Base-by-base conservation (phyloP, 2,797 vertebrate genomes). In the Amazonetta brasiliensis region DNA sequence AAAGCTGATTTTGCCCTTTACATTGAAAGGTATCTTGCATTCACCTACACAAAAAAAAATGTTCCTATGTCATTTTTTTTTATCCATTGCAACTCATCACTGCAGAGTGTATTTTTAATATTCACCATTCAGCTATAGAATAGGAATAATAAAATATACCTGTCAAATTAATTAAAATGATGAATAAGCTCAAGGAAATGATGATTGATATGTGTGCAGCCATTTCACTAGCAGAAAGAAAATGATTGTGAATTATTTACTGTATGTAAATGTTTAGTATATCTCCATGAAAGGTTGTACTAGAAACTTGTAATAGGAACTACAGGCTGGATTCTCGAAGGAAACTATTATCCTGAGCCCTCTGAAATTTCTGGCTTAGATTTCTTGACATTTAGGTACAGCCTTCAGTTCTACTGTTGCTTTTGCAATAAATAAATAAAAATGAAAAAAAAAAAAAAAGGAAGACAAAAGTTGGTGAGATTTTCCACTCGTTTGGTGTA, bases 1-100 rank as follows among this genome's bases (percentile, higher is more conserved):
- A 90, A 76, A 94, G 89, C 90, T 94, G 81, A 96, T 79, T 69
- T 90, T 90, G 90, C 90, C 87, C 13, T 95, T 87, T 88, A 59
- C 1, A 1, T 31, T 33, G n/a, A 67, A 52, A 63, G 30, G 26
- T 68, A 58, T 68, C 92, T 92, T 80, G 18, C 71, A 87, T 87
- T 93, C 80, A 72, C n/a, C 43, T 88, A 68, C 72, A 68, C 54
- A 83, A 90, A 85, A 56, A 54, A 73, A 73, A 72, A 31, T 2
- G 10, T 60, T 74, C 54, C 41, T 25, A 2, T 5, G 5, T 68
- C 13, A 3, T 30, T 83, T 87, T 83, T 87, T 48, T 75, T 59
- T 28, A 72, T 77, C 60, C 11, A 30, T 77, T 35, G 54, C 37
- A 87, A 15, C 26, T 26, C 48, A 62, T 26, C 41, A 66, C 54